Conservation (phyloP, 2,113 vertebrate genomes). For the Felis catus region F.catus_Fca126_mat1.0 CM031419.1:61287501-61288000, state of each 20-base stretch:
- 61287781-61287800: not conserved
- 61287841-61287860: not conserved
- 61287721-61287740: not conserved
- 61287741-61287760: not conserved
- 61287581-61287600: not conserved
- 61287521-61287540: not conserved
- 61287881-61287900: not conserved
- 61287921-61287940: not conserved
- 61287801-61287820: not conserved
- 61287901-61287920: not conserved
- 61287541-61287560: not conserved
- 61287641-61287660: not conserved
- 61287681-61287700: not conserved
- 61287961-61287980: too few relatives aligned
- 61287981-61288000: not conserved
- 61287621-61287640: not conserved
- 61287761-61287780: not conserved
- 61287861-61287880: not conserved
- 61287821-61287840: not conserved
- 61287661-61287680: not conserved
- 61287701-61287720: not conserved
- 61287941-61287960: not conserved
- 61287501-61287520: not conserved
- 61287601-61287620: not conserved
- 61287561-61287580: not conserved